Evolutionary conservation across 2,888 invertebrate species (phyloP).

Genomic region (Melanargia galathea): DNA sequence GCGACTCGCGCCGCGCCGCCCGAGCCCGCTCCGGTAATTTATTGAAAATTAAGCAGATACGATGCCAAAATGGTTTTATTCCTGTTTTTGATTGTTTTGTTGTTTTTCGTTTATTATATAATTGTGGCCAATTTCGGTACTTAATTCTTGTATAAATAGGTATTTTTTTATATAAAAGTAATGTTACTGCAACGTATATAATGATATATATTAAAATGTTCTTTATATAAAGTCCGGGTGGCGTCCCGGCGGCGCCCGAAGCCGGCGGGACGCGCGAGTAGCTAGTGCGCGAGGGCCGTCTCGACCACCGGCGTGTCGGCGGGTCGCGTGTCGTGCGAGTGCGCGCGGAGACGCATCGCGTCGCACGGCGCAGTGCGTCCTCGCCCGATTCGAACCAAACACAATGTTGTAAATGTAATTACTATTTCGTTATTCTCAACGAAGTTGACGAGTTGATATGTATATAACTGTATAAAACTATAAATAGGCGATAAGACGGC

Average conservation of each 20-base stretch:
- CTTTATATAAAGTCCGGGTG: slow-evolving; percentile 75
- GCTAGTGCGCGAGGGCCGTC: background rate
- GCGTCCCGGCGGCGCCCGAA: slow-evolving; percentile 5
- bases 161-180: slow-evolving; percentile 81
- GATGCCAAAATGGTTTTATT: slow-evolving; percentile 82
- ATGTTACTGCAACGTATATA: slow-evolving; percentile 79
- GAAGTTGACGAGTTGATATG: slow-evolving; percentile 53
- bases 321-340: slow-evolving; percentile 3
- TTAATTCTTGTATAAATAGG: slow-evolving; percentile 80
- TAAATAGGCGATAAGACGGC: slow-evolving; percentile 48
- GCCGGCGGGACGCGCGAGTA: slow-evolving; percentile 1
- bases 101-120: slow-evolving; percentile 79
- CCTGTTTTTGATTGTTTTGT: slow-evolving; percentile 81
- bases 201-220: slow-evolving; percentile 63
- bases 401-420: slow-evolving; percentile 50
- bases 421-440: slow-evolving; percentile 53
- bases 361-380: slow-evolving; percentile 29
- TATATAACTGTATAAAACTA: slow-evolving; percentile 53
- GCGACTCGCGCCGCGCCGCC: slow-evolving; percentile 39
- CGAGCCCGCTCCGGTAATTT: slow-evolving; percentile 55
- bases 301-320: slow-evolving; percentile 12
- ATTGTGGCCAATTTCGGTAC: slow-evolving; percentile 81
- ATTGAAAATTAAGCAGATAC: slow-evolving; percentile 76
- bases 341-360: no score
- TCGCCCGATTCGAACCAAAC: slow-evolving; percentile 49